These are phyloP conservation scores for Sebastes taczanowskii DNA, from an alignment of 2,797 vertebrate genomes.

Conservation along the genomic window DNA sequence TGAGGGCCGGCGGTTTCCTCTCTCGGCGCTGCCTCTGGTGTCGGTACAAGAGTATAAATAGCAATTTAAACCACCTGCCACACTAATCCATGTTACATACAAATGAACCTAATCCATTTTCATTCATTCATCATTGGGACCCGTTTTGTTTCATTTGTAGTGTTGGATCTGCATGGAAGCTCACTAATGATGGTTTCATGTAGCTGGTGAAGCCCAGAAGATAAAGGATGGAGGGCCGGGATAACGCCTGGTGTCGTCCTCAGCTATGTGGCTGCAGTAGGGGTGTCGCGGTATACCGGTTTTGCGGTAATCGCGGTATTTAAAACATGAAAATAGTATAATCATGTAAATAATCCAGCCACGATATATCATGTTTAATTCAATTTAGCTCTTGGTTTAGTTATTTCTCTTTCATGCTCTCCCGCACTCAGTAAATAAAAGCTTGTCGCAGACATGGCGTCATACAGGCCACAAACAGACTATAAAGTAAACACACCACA, in stretches of 20 bases:
- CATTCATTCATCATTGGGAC: slow-evolving; percentile 27
- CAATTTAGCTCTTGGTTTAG: too few relatives aligned
- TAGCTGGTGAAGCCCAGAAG: neutral
- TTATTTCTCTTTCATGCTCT: too few relatives aligned
- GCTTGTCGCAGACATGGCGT: too few relatives aligned
- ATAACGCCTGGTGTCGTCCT: neutral
- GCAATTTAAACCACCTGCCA: slow-evolving; percentile 33
- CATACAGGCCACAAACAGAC: too few relatives aligned
- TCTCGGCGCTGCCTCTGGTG: slow-evolving; percentile 16
- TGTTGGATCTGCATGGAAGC: neutral
- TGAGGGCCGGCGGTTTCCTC: slow-evolving; percentile 57
- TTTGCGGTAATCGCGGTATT: too few relatives aligned
- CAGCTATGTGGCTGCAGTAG: neutral
- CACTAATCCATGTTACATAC: slow-evolving; percentile 45
- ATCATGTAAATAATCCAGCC: too few relatives aligned
- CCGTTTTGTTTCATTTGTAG: neutral
- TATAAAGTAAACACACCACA: too few relatives aligned
- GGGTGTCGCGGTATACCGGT: too few relatives aligned
- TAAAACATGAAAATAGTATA: too few relatives aligned
- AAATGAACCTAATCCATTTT: slow-evolving; percentile 27
- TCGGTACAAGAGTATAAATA: slow-evolving; percentile 42
- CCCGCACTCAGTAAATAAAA: too few relatives aligned
- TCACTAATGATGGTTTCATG: slow-evolving; percentile 9
- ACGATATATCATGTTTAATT: too few relatives aligned
- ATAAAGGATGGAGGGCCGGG: neutral